Conservation (phyloP, 2,797 vertebrate genomes). For the Thalassophryne amazonica region DNA sequence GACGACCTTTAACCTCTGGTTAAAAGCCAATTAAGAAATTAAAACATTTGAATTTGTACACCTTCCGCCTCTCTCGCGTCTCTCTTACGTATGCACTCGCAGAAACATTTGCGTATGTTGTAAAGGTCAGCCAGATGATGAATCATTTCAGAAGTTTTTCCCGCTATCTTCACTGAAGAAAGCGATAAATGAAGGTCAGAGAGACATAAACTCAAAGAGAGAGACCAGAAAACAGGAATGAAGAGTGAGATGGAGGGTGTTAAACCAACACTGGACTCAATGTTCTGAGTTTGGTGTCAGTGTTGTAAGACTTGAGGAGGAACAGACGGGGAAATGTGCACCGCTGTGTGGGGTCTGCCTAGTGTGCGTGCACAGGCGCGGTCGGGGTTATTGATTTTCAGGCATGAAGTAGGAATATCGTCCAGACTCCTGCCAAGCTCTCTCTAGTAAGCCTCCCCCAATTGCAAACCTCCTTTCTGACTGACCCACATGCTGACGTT, state of each 20-base stretch:
- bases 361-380: slow-evolving; percentile 52
- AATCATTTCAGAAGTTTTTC: slow-evolving; percentile 76
- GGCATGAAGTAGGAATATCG: slow-evolving; percentile 60
- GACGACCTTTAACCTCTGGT: slow-evolving; percentile 83
- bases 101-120: slow-evolving; percentile 66
- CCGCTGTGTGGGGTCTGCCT: slow-evolving; percentile 72
- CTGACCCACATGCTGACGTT: slow-evolving; percentile 32
- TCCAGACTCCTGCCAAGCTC: slow-evolving; percentile 69
- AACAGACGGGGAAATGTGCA: slow-evolving; percentile 14
- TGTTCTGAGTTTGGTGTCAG: slow-evolving; percentile 24
- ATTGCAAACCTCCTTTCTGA: slow-evolving; percentile 22
- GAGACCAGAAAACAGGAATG: background rate
- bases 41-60: slow-evolving; percentile 59
- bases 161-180: slow-evolving; percentile 30
- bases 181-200: slow-evolving; percentile 31
- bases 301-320: slow-evolving; percentile 25
- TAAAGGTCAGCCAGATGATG: slow-evolving; percentile 81
- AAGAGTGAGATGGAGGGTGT: background rate
- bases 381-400: slow-evolving; percentile 76
- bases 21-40: slow-evolving; percentile 85
- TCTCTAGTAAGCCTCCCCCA: slow-evolving; percentile 48
- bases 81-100: slow-evolving; percentile 14
- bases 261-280: background rate
- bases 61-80: background rate
- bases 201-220: slow-evolving; percentile 3